phyloP scores from a whole-genome alignment of 2,888 invertebrate species.

The Polietes domitor region DNA sequence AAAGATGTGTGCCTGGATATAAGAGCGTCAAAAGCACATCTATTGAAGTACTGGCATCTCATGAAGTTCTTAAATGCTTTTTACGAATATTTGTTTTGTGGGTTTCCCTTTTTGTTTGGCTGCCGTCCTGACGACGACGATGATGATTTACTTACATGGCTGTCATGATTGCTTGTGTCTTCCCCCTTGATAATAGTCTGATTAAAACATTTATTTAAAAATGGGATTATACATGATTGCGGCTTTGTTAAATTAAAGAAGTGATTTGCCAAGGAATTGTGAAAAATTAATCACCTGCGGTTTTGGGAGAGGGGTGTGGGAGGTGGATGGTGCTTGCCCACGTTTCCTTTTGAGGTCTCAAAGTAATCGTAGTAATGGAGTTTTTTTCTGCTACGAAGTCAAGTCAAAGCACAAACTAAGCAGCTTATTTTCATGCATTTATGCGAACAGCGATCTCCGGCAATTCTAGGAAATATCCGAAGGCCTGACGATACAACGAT shows the following conservation, averaged over 20 bases:
- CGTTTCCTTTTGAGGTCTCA: too few relatives aligned
- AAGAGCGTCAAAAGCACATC: neutral
- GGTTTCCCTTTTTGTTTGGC: neutral
- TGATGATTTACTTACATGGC: constrained; percentile 1
- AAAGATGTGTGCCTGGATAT: neutral
- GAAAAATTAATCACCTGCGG: neutral
- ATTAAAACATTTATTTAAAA: constrained; percentile 24
- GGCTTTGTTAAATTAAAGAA: neutral
- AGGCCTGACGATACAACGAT: too few relatives aligned
- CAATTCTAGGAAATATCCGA: too few relatives aligned
- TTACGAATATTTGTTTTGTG: constrained; percentile 18
- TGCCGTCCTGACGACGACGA: neutral
- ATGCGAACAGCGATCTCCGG: too few relatives aligned
- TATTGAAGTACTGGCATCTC: neutral
- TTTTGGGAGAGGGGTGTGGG: neutral
- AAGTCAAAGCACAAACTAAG: too few relatives aligned
- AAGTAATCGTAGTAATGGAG: too few relatives aligned
- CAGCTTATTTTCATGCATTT: too few relatives aligned
- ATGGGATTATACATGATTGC: neutral
- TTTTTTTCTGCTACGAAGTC: too few relatives aligned
- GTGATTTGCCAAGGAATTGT: neutral
- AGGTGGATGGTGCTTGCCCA: too few relatives aligned
- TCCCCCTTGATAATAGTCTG: neutral
- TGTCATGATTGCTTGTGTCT: neutral
- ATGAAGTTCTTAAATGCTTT: constrained; percentile 14